Percentiles rank a stretch among this genome's conserved stretches.
Evolutionary conservation across 2,113 vertebrate genomes (phyloP).

Genomic region (Psittacus erithacus): DNA sequence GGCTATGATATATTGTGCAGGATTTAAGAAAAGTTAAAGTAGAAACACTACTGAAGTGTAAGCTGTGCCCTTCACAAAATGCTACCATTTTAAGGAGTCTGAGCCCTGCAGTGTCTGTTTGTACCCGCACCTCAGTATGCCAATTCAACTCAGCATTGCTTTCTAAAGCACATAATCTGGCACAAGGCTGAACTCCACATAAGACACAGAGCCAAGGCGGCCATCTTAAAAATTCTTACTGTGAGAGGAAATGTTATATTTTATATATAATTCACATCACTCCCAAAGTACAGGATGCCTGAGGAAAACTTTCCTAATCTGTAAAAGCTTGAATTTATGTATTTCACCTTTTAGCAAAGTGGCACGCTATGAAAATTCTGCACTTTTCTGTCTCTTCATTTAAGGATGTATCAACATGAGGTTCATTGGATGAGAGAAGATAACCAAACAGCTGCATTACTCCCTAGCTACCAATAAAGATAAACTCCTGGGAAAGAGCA

Average conservation of each 20-base stretch:
- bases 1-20: background rate
- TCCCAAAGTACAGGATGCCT: background rate
- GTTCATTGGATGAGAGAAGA: background rate
- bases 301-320: background rate
- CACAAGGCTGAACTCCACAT: background rate
- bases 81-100: accelerated
- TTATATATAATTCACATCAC: background rate
- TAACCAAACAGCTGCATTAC: background rate
- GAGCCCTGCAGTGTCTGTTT: background rate
- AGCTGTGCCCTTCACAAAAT: background rate
- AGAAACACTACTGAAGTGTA: background rate
- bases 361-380: background rate
- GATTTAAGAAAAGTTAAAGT: background rate
- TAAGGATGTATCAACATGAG: background rate
- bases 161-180: background rate
- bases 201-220: background rate
- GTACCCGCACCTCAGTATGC: background rate
- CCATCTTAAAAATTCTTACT: background rate
- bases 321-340: background rate
- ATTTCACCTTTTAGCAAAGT: background rate
- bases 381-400: background rate
- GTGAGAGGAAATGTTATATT: background rate
- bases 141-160: background rate
- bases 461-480: background rate
- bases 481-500: background rate